Evolutionary conservation across 2,797 vertebrate species (phyloP).

Genomic region (Gymnocypris eckloni): DNA sequence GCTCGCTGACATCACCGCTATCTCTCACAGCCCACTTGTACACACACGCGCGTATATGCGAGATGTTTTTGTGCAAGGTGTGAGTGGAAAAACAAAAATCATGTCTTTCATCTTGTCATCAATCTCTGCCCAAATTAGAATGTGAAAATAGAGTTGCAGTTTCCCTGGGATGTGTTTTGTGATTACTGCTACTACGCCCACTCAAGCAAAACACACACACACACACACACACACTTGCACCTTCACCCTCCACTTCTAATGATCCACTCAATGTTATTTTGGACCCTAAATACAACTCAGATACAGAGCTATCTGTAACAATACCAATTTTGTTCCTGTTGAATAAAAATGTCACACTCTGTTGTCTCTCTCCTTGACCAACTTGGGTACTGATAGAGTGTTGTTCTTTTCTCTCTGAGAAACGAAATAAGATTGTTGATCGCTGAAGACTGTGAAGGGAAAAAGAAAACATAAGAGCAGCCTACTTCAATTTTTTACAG

Average conservation of each 20-base stretch:
- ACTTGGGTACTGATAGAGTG: conserved; percentile 16
- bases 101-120: conserved; percentile 48
- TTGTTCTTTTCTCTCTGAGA: conserved; percentile 25
- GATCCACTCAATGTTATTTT: conserved; percentile 15
- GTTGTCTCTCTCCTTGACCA: conserved; percentile 25
- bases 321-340: conserved; percentile 3
- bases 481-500: conserved; percentile 7
- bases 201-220: conserved; percentile 29
- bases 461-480: not conserved
- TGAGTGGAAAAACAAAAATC: conserved; percentile 30
- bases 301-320: not conserved
- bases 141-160: conserved; percentile 40
- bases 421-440: conserved; percentile 17
- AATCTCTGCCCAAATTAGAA: conserved; percentile 48
- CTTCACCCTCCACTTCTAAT: not conserved
- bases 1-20: conserved; percentile 8
- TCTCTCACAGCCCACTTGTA: conserved; percentile 28
- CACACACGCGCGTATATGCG: not conserved
- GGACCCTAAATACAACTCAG: conserved; percentile 17
- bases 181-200: conserved; percentile 43
- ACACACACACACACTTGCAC: not conserved
- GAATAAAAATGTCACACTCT: conserved; percentile 39
- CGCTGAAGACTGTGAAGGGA: not conserved
- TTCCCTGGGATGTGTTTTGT: conserved; percentile 34
- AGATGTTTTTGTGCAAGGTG: conserved; percentile 28